These are phyloP conservation scores for Eumacrocentrus americanus DNA, from an alignment of 2,888 invertebrate genomes.

Conservation along the genomic window DNA sequence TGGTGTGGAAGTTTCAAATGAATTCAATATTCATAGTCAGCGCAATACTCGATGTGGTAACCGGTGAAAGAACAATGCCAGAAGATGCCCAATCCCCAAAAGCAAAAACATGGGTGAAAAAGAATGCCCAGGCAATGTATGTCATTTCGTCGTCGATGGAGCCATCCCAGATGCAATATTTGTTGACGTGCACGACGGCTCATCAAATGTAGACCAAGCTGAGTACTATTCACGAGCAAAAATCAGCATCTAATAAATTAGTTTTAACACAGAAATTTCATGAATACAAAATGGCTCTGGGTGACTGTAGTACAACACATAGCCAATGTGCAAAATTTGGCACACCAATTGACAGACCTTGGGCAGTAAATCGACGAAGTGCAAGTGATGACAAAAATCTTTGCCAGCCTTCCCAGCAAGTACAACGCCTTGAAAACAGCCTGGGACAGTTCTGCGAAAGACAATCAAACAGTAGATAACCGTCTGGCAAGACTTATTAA, in stretches of 20 bases:
- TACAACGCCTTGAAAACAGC: slow-evolving; percentile 39
- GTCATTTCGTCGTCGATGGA: slow-evolving; percentile 38
- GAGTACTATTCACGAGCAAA: slow-evolving; percentile 38
- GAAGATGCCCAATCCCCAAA: slow-evolving; percentile 20
- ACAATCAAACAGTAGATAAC: slow-evolving; percentile 31
- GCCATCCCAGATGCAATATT: slow-evolving; percentile 30
- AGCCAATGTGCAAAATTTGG: slow-evolving; percentile 36
- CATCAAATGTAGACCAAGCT: slow-evolving; percentile 40
- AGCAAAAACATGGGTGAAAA: slow-evolving; percentile 33
- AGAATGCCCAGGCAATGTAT: slow-evolving; percentile 41
- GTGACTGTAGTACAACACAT: slow-evolving; percentile 39
- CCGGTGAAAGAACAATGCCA: slow-evolving; percentile 17
- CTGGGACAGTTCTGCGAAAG: slow-evolving; percentile 36
- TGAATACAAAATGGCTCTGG: slow-evolving; percentile 32
- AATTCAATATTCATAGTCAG: slow-evolving; percentile 28
- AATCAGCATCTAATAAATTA: slow-evolving; percentile 40
- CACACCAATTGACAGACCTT: slow-evolving; percentile 35
- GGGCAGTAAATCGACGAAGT: slow-evolving; percentile 35
- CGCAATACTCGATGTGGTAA: slow-evolving; percentile 16
- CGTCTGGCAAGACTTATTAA: slow-evolving; percentile 34
- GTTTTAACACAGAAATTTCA: slow-evolving; percentile 35
- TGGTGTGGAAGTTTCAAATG: slow-evolving; percentile 31
- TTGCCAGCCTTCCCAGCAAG: slow-evolving; percentile 39
- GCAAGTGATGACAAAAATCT: slow-evolving; percentile 39
- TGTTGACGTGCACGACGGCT: slow-evolving; percentile 37